A percentile compares a stretch with the other conserved stretches of the same genome.
Conservation (phyloP, 2,888 invertebrate genomes). For the Catonia carolina region DNA sequence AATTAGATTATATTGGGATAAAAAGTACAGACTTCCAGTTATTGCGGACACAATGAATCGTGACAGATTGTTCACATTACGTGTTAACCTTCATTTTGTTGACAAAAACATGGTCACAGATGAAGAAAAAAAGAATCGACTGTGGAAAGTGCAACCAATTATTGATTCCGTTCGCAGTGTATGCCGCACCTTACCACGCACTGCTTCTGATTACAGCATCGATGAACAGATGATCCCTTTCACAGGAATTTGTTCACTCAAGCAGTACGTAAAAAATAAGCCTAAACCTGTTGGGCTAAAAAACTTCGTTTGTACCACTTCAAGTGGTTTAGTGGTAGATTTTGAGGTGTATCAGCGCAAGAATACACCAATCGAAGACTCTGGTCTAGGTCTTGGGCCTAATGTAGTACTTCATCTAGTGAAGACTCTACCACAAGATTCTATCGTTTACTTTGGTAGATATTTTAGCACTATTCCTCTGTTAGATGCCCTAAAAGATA, state of each 20-base stretch:
- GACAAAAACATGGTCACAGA: neutral
- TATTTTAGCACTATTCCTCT: neutral
- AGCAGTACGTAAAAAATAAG: slow-evolving; percentile 1
- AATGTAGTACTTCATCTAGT: neutral
- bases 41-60: neutral
- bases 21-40: neutral
- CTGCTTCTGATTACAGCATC: neutral
- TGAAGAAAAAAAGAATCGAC: neutral
- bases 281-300: neutral
- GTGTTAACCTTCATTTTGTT: neutral
- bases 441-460: neutral
- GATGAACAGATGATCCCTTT: too few species aligned
- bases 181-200: neutral
- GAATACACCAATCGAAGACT: neutral
- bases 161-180: neutral
- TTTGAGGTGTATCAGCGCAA: neutral
- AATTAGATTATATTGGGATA: neutral
- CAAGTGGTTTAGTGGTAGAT: neutral
- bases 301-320: too few species aligned
- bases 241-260: neutral
- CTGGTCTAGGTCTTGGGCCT: neutral
- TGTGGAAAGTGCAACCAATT: slow-evolving; percentile 1
- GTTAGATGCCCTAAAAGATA: neutral
- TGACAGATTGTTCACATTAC: neutral
- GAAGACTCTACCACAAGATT: neutral